A percentile compares a stretch with the other conserved stretches of the same genome.
Conservation (phyloP, 35 echinoderm and acorn worm genomes). For the Ophiothrix spiculata region DNA sequence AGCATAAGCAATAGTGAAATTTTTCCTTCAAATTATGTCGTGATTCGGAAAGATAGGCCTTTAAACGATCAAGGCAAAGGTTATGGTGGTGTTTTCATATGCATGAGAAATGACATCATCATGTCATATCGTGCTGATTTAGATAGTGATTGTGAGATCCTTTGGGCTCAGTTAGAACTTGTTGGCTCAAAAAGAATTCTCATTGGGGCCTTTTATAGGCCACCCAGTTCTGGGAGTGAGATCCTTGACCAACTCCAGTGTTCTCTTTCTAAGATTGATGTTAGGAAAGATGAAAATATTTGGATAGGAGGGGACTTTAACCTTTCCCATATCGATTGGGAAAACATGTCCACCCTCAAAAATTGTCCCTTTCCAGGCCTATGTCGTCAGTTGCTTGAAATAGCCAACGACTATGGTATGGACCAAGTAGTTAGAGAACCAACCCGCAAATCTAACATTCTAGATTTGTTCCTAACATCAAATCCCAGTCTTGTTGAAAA, state of each 20-base stretch:
- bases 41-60: not conserved
- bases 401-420: not conserved
- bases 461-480: not conserved
- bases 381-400: not conserved
- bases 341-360: not conserved
- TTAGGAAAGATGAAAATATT: not conserved
- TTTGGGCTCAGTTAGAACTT: not conserved
- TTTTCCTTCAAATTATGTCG: not conserved
- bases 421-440: not conserved
- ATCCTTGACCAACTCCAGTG: too few relatives aligned
- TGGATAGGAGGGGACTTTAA: not conserved
- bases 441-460: not conserved
- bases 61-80: not conserved
- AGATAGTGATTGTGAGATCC: not conserved
- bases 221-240: not conserved
- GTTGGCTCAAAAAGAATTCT: not conserved
- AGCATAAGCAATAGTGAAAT: not conserved
- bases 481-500: not conserved
- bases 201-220: constrained; percentile 4
- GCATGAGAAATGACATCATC: not conserved
- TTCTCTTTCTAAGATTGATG: not conserved
- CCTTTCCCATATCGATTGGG: not conserved
- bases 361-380: not conserved
- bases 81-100: not conserved
- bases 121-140: not conserved